Evolutionary conservation across 2,797 vertebrate genomes (phyloP).

Genomic region (Gallinago solitaria): DNA sequence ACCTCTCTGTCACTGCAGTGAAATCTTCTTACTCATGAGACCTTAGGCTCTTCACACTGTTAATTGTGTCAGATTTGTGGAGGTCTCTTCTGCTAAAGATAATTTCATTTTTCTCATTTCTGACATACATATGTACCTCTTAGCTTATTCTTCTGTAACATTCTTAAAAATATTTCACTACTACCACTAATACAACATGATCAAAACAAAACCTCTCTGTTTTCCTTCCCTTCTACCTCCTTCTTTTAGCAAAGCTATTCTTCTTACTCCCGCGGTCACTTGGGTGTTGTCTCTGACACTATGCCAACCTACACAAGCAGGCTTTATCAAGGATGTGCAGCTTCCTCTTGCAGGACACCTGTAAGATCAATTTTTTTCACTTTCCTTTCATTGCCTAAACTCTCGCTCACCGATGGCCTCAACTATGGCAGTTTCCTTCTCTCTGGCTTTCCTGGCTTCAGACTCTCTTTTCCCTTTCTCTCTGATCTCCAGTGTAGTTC

Average conservation of each 20-base stretch:
- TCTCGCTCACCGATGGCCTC: not conserved
- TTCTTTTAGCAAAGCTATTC: not conserved
- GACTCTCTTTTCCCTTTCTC: not conserved
- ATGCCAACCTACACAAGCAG: not conserved
- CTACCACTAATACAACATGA: not conserved
- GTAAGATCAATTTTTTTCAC: not conserved
- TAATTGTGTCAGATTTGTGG: not conserved
- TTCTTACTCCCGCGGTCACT: not conserved
- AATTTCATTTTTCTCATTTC: not conserved
- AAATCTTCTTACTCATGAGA: not conserved
- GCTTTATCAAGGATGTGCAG: not conserved
- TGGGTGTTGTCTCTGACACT: not conserved
- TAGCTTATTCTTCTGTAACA: not conserved
- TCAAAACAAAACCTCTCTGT: not conserved
- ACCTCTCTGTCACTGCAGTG: not conserved
- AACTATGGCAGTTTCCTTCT: not conserved
- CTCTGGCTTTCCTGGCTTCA: not conserved
- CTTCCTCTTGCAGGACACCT: slow-evolving; percentile 36
- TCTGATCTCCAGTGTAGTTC: not conserved
- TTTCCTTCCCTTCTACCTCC: not conserved
- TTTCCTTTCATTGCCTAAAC: not conserved
- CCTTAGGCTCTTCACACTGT: not conserved
- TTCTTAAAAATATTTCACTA: not conserved
- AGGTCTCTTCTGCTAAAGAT: not conserved
- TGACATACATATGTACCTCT: not conserved